These are phyloP conservation scores for Lasioglossum villosulum DNA, from an alignment of 2,888 invertebrate genomes.

Conservation along the genomic window DNA sequence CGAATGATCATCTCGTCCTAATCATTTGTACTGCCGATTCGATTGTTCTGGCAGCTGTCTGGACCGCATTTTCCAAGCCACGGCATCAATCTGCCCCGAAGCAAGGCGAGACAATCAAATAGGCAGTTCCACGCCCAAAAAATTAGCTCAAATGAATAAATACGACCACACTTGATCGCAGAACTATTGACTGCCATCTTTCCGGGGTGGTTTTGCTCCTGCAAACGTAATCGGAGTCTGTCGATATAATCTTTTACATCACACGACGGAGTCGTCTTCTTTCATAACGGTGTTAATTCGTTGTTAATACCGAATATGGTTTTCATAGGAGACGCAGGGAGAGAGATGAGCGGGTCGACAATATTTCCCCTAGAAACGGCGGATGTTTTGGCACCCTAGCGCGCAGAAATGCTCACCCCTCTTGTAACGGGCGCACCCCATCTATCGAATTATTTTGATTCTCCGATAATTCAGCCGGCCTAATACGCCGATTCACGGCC, in stretches of 20 bases:
- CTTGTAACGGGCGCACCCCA: slow-evolving; percentile 76
- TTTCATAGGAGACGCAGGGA: slow-evolving; percentile 11
- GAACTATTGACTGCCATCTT: slow-evolving; percentile 64
- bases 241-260: too few relatives aligned
- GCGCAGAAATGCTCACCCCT: slow-evolving; percentile 73
- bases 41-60: slow-evolving; percentile 57
- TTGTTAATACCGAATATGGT: background rate
- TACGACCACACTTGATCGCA: slow-evolving; percentile 49
- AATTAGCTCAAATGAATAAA: slow-evolving; percentile 77
- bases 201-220: background rate
- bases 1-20: background rate
- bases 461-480: slow-evolving; percentile 82
- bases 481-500: slow-evolving; percentile 75
- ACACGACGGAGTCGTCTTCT: background rate
- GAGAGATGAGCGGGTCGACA: slow-evolving; percentile 55
- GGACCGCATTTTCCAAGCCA: slow-evolving; percentile 76
- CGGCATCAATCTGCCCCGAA: slow-evolving; percentile 77
- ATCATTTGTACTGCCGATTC: background rate
- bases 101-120: slow-evolving; percentile 74
- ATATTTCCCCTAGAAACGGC: slow-evolving; percentile 64
- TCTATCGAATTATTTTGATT: slow-evolving; percentile 84
- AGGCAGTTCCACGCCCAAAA: slow-evolving; percentile 73
- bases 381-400: slow-evolving; percentile 77
- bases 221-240: background rate
- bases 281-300: background rate